Conservation (phyloP, 2,797 vertebrate species). For the Prionace glauca region DNA sequence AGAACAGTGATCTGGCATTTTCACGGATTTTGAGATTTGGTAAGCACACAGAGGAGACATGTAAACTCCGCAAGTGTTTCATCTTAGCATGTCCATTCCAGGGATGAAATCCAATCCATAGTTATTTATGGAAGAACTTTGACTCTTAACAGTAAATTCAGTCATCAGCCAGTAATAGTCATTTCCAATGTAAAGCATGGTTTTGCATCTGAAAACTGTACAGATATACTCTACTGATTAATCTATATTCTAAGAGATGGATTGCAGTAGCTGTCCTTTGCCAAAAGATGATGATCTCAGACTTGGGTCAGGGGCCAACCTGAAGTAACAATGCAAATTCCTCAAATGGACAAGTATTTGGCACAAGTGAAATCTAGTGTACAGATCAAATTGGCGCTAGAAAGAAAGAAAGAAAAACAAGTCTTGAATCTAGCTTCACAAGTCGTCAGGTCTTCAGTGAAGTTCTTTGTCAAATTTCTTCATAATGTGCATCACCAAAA, state of each 20-base stretch:
- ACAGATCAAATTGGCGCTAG: not conserved
- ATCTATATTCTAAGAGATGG: not conserved
- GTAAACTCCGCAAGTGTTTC: too few species aligned
- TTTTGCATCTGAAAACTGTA: not conserved
- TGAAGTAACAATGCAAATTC: not conserved
- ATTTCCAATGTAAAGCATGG: too few species aligned
- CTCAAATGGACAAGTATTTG: constrained; percentile 1
- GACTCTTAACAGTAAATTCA: too few species aligned
- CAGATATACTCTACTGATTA: not conserved
- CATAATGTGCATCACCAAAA: not conserved
- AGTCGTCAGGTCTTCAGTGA: not conserved
- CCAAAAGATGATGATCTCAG: not conserved
- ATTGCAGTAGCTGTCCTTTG: not conserved
- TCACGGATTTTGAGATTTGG: too few species aligned
- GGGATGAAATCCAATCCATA: too few species aligned
- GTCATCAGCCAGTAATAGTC: too few species aligned
- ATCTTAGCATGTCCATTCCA: too few species aligned
- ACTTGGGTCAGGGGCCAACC: not conserved
- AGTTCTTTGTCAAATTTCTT: not conserved
- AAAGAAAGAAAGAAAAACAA: not conserved
- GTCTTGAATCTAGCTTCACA: not conserved
- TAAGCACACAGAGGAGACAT: too few species aligned
- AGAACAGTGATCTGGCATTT: too few species aligned
- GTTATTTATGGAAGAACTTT: too few species aligned
- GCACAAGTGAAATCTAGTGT: not conserved